Conservation (phyloP, 2,888 invertebrate species). For the Acleris laterana region DNA sequence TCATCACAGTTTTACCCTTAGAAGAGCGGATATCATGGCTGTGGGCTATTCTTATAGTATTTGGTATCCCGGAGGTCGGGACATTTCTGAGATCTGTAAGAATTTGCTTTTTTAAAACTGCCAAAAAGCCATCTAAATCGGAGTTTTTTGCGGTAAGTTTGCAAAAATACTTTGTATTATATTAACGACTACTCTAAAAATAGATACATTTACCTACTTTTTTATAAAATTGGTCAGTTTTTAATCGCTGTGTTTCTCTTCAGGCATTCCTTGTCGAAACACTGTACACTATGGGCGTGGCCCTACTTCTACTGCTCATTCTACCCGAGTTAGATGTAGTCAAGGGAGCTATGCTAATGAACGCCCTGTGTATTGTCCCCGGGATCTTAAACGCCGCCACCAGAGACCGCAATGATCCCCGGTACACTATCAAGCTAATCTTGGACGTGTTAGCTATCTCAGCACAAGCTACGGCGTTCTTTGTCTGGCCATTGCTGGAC, state of each 20-base stretch:
- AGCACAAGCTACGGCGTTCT: constrained; percentile 87
- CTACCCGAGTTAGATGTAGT: constrained; percentile 92
- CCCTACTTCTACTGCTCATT: constrained; percentile 89
- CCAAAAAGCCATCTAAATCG: constrained; percentile 78
- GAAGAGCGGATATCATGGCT: constrained; percentile 90
- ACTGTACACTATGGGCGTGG: constrained; percentile 90
- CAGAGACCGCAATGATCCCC: constrained; percentile 64
- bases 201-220: not conserved
- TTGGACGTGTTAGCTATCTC: constrained; percentile 86
- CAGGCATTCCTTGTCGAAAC: constrained; percentile 89
- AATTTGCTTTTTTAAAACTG: constrained; percentile 90
- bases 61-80: constrained; percentile 90
- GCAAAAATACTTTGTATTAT: not conserved
- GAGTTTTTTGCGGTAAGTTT: constrained; percentile 84
- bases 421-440: constrained; percentile 66
- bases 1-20: constrained; percentile 84
- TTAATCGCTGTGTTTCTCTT: constrained; percentile 42
- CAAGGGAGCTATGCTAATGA: constrained; percentile 93
- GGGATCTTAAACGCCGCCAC: constrained; percentile 87
- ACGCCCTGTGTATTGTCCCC: constrained; percentile 93
- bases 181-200: not conserved
- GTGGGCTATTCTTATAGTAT: constrained; percentile 91
- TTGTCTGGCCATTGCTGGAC: constrained; percentile 87
- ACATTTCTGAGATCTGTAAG: constrained; percentile 88
- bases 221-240: not conserved